A percentile compares a stretch with the other conserved stretches of the same genome.
These are phyloP conservation scores for Morone saxatilis DNA, from an alignment of 2,113 vertebrate species.

Conservation along the genomic window DNA sequence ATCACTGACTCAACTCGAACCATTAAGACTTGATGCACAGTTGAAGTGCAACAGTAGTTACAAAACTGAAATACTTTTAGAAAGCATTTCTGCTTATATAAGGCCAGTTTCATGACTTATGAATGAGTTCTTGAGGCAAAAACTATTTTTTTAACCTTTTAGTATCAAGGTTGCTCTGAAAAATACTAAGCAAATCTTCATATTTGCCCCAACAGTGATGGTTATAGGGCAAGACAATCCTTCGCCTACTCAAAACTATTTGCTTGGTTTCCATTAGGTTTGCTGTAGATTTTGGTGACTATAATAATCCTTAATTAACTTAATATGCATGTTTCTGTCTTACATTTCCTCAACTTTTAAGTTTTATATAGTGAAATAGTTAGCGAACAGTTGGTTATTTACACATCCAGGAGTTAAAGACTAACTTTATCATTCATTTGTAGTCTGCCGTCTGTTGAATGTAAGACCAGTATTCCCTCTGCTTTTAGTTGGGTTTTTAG, in stretches of 20 bases:
- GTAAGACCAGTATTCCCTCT: not conserved
- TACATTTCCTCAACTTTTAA: not conserved
- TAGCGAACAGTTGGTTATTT: not conserved
- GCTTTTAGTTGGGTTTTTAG: not conserved
- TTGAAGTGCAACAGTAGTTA: constrained; percentile 23
- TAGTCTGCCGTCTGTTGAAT: not conserved
- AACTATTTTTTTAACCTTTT: constrained; percentile 27
- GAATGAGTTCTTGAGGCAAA: constrained; percentile 33
- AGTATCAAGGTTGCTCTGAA: not conserved
- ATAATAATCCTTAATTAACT: not conserved
- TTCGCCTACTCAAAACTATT: not conserved
- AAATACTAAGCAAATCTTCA: not conserved
- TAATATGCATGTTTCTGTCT: not conserved
- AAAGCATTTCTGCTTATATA: constrained; percentile 48
- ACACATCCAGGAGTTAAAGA: not conserved
- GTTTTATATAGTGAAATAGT: not conserved
- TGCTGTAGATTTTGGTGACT: not conserved
- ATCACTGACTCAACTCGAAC: constrained; percentile 14
- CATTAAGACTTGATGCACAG: constrained; percentile 59
- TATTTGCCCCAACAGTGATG: too few relatives aligned
- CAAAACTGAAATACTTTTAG: constrained; percentile 46
- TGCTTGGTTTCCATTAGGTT: not conserved
- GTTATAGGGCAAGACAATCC: too few relatives aligned
- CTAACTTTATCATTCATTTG: not conserved
- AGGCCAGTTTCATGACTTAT: constrained; percentile 50